phyloP scores from a whole-genome alignment of 2,888 invertebrate genomes.

The Allygus modestus region DNA sequence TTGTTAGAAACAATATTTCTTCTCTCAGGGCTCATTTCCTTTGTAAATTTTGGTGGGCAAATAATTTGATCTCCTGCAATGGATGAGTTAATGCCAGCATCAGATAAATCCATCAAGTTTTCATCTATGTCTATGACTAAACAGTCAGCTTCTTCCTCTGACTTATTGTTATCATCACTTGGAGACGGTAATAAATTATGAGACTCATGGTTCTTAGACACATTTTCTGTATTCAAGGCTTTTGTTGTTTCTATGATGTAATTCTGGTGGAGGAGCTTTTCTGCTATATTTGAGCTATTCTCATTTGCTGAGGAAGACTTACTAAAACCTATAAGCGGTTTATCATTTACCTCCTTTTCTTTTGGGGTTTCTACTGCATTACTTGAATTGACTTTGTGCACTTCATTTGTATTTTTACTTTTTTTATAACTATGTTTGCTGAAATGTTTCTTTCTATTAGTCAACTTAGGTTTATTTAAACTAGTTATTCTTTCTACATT shows the following conservation, averaged over 20 bases:
- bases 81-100: neutral
- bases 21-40: neutral
- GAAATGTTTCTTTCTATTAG: neutral
- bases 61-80: neutral
- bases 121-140: constrained; percentile 4
- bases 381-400: neutral
- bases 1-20: neutral
- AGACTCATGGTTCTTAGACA: neutral
- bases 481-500: neutral
- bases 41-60: neutral
- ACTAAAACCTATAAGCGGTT: neutral
- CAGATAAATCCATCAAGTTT: neutral
- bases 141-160: neutral
- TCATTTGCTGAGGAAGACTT: neutral
- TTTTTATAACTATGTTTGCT: neutral
- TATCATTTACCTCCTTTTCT: neutral
- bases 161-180: neutral
- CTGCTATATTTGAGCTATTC: too few relatives aligned
- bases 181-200: neutral
- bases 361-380: neutral
- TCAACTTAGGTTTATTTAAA: neutral
- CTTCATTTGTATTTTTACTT: neutral
- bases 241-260: neutral
- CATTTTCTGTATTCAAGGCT: neutral
- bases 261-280: too few relatives aligned